A percentile compares a stretch with the other conserved stretches of the same genome.
phyloP scores from a whole-genome alignment of 2,113 vertebrate genomes.

The Jaculus jaculus region DNA sequence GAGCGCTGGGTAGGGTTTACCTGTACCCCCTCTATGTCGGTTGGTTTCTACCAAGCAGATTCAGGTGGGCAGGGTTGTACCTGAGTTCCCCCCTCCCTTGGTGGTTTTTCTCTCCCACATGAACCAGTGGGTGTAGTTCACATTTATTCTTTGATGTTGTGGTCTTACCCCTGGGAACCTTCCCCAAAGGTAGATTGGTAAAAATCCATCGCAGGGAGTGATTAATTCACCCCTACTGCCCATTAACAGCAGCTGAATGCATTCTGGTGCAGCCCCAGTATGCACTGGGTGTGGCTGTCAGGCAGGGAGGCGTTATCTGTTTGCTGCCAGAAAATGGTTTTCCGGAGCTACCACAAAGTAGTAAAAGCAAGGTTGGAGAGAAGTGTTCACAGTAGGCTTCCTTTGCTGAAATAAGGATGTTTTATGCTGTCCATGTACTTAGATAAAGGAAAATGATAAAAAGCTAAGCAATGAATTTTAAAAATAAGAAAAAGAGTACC shows the following conservation, averaged over 20 bases:
- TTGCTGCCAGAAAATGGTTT: background rate
- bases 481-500: background rate
- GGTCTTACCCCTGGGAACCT: background rate
- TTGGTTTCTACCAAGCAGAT: too few species aligned
- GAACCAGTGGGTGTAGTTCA: too few species aligned
- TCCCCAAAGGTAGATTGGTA: background rate
- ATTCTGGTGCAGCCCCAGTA: background rate
- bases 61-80: too few species aligned
- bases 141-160: background rate
- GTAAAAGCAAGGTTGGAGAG: background rate
- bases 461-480: background rate
- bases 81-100: too few species aligned
- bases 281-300: background rate
- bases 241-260: background rate
- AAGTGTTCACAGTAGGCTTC: background rate
- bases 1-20: too few species aligned
- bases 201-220: background rate
- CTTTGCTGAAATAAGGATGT: background rate
- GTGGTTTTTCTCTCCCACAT: too few species aligned
- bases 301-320: background rate
- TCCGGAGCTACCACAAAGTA: background rate
- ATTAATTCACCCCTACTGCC: background rate
- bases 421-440: background rate
- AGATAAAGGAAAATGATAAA: background rate
- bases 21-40: too few species aligned